Conservation (phyloP, 1,140 invertebrate species). For the Bradynema listronoti region DNA sequence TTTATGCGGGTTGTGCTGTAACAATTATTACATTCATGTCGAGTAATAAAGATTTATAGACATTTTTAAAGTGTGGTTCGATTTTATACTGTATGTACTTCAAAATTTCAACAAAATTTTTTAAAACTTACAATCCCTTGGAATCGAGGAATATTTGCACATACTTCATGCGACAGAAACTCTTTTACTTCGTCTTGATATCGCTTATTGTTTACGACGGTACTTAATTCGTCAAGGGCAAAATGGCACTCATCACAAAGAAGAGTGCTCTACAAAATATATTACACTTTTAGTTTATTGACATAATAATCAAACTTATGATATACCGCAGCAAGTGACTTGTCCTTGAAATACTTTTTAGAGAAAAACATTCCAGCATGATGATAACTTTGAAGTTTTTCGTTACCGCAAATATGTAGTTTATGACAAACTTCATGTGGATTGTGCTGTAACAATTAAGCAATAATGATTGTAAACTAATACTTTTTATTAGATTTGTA, state of each 20-base stretch:
- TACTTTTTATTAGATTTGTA: neutral
- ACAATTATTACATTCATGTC: no score
- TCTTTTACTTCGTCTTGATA: slow-evolving; percentile 40
- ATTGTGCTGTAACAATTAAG: slow-evolving; percentile 33
- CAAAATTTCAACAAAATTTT: no score
- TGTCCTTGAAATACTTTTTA: slow-evolving; percentile 34
- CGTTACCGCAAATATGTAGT: slow-evolving; percentile 50
- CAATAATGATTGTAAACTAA: neutral
- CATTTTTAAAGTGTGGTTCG: no score
- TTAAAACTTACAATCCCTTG: no score
- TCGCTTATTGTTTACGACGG: slow-evolving; percentile 39
- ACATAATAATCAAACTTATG: slow-evolving; percentile 3
- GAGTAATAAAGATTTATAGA: no score
- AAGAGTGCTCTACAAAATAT: slow-evolving; percentile 34
- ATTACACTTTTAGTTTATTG: neutral
- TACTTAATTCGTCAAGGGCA: slow-evolving; percentile 47
- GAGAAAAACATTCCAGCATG: slow-evolving; percentile 49
- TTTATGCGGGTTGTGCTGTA: no score
- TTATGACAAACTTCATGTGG: slow-evolving; percentile 43
- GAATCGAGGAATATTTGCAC: slow-evolving; percentile 41
- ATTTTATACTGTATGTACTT: no score
- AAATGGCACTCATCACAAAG: slow-evolving; percentile 57
- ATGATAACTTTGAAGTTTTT: slow-evolving; percentile 51
- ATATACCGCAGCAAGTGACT: slow-evolving; percentile 32
- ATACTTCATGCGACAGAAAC: slow-evolving; percentile 45